Percentiles rank a stretch among this genome's conserved stretches.
Evolutionary conservation across 1,140 invertebrate species (phyloP).

Genomic region (Solenopsis fugax): DNA sequence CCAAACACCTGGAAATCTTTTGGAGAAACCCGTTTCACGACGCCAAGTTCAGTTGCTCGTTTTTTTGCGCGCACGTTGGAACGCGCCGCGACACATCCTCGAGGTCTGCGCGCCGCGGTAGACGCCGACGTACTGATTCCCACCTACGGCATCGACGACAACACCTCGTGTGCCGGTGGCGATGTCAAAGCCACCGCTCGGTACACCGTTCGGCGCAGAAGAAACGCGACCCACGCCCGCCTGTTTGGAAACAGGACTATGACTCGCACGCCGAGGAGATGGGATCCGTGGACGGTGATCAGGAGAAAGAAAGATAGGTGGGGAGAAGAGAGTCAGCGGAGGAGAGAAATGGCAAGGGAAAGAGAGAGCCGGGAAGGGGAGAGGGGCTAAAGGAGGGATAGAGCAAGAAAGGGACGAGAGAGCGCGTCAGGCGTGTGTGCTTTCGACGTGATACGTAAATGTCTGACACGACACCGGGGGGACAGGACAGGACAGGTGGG

Average conservation of each 20-base stretch:
- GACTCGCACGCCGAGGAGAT: constrained; percentile 34
- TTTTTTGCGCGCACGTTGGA: constrained; percentile 78
- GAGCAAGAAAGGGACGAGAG: constrained; percentile 36
- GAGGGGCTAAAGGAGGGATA: not conserved
- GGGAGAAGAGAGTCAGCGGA: not conserved
- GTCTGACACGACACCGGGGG: constrained; percentile 71
- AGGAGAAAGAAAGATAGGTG: not conserved
- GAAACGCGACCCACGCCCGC: not conserved
- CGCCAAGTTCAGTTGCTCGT: not conserved
- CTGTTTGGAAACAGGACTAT: constrained; percentile 14
- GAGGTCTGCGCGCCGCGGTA: constrained; percentile 31
- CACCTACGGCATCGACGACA: constrained; percentile 11
- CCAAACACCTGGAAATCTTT: not conserved
- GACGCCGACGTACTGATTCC: constrained; percentile 18
- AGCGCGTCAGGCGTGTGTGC: constrained; percentile 68
- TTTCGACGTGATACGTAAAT: constrained; percentile 79
- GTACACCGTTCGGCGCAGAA: not conserved
- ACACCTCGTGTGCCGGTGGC: constrained; percentile 15
- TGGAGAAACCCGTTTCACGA: not conserved
- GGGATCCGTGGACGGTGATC: constrained; percentile 18
- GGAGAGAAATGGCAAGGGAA: constrained; percentile 18
- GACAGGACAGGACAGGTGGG: constrained; percentile 47
- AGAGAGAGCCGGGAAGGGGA: constrained; percentile 19
- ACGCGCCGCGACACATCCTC: constrained; percentile 76
- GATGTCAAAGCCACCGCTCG: constrained; percentile 33